Conservation (phyloP, 2,113 vertebrate genomes). For the Canis aureus region DNA sequence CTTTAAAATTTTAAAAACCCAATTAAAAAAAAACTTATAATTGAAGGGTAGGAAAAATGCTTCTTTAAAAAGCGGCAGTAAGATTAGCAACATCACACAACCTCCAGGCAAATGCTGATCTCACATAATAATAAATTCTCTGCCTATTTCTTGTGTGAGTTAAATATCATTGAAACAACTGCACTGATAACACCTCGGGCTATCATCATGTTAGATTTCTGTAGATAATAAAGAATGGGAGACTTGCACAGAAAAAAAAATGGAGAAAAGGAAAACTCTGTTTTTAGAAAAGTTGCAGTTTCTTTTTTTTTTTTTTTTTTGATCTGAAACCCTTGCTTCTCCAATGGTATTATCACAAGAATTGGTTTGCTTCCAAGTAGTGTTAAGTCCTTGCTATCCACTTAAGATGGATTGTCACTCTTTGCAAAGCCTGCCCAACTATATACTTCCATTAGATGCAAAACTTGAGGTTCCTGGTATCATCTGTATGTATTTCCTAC, state of each 20-base stretch:
- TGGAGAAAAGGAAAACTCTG: neutral
- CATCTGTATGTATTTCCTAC: neutral
- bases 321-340: neutral
- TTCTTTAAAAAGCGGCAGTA: constrained; percentile 63
- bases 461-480: neutral
- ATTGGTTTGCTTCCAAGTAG: neutral
- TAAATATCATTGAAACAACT: constrained; percentile 62
- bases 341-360: neutral
- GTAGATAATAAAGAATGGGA: neutral
- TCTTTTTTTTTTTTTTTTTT: neutral
- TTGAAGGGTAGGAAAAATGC: constrained; percentile 59
- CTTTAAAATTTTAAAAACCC: constrained; percentile 78
- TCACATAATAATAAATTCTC: constrained; percentile 74
- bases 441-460: too few relatives aligned
- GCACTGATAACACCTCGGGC: constrained; percentile 36
- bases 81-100: constrained; percentile 70
- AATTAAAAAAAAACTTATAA: constrained; percentile 71
- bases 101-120: constrained; percentile 70
- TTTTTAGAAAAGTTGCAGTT: neutral
- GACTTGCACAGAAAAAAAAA: neutral
- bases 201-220: constrained; percentile 23
- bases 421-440: neutral
- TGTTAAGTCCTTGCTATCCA: neutral
- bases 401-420: neutral
- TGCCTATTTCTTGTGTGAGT: constrained; percentile 61